Conservation (phyloP, 2,888 invertebrate genomes). For the Pachycephus smyrnensis region DNA sequence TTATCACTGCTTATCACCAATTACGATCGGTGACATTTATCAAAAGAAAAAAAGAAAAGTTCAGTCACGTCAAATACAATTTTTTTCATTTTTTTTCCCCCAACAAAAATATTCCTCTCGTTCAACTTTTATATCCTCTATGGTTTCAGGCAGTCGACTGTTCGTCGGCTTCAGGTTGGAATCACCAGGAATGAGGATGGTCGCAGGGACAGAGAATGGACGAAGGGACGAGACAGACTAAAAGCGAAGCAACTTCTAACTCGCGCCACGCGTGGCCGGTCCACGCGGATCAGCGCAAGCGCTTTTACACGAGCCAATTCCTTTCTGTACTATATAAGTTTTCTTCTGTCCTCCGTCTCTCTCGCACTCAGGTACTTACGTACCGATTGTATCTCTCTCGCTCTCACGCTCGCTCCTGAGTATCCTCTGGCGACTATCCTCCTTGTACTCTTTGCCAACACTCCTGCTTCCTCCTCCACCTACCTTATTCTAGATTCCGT, state of each 20-base stretch:
- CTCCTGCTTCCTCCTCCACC: background rate
- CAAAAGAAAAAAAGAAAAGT: background rate
- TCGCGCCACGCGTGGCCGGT: constrained; percentile 55
- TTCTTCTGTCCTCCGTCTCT: constrained; percentile 6
- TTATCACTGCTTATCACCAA: background rate
- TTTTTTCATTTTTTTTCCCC: background rate
- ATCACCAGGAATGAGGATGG: background rate
- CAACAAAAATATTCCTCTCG: too few species aligned
- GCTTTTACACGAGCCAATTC: constrained; percentile 22
- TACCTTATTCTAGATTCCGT: background rate
- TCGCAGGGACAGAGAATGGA: constrained; percentile 41
- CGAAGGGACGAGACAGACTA: constrained; percentile 58
- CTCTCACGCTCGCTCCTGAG: constrained; percentile 5
- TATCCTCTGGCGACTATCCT: background rate
- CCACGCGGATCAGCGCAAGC: constrained; percentile 53
- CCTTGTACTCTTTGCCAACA: background rate
- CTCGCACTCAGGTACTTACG: background rate
- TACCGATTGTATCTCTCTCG: constrained; percentile 13
- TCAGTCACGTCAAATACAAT: background rate
- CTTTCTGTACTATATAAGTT: background rate
- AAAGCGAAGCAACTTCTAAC: constrained; percentile 56
- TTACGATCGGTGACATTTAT: background rate
- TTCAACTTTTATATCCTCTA: too few species aligned
- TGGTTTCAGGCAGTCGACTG: background rate
- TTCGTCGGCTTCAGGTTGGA: background rate